Conservation (phyloP, 2,888 invertebrate genomes). For the Temnothorax unifasciatus region DNA sequence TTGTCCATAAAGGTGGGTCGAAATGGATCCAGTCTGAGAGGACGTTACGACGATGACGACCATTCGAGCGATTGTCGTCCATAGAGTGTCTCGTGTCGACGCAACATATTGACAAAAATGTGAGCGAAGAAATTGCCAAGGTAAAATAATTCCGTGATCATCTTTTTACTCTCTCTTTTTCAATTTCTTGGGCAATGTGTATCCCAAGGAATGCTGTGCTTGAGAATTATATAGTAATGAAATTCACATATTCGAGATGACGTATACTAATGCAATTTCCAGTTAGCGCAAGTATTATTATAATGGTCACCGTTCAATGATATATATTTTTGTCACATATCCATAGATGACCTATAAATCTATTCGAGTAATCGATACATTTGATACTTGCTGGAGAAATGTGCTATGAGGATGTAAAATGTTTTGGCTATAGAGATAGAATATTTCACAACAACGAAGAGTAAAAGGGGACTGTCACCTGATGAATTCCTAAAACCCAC, state of each 20-base stretch:
- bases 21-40: conserved; percentile 39
- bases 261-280: neutral
- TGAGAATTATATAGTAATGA: neutral
- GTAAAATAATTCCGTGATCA: neutral
- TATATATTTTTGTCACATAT: neutral
- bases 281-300: neutral
- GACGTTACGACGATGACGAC: neutral
- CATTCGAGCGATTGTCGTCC: conserved; percentile 61
- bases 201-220: neutral
- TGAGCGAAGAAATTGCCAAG: neutral
- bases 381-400: neutral
- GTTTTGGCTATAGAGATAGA: conserved; percentile 11
- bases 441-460: conserved; percentile 33
- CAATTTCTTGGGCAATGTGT: neutral
- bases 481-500: conserved; percentile 64
- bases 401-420: conserved; percentile 1
- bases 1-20: conserved; percentile 64
- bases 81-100: conserved; percentile 19
- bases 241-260: neutral
- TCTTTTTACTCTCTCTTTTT: neutral
- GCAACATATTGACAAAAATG: conserved; percentile 20
- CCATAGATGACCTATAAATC: neutral
- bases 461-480: conserved; percentile 49
- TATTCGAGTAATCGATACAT: neutral
- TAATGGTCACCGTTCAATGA: conserved; percentile 2